Evolutionary conservation across 2,113 vertebrate species (phyloP).

Genomic region (Gambusia affinis): DNA sequence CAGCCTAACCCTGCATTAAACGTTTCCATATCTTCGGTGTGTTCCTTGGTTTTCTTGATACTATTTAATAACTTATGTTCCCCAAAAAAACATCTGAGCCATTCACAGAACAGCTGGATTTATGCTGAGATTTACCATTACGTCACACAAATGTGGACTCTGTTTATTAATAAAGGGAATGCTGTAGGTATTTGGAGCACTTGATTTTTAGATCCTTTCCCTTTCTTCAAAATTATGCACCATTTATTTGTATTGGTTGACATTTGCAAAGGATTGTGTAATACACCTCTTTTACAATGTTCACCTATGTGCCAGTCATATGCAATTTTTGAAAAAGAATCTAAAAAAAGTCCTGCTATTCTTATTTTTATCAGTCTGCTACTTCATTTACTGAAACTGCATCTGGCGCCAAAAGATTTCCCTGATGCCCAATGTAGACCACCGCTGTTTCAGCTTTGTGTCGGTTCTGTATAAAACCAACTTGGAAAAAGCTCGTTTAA

Average conservation of each 20-base stretch:
- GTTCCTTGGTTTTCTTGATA: background rate
- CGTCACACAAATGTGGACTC: background rate
- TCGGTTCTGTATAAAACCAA: background rate
- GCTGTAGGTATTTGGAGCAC: background rate
- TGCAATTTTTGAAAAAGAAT: no score
- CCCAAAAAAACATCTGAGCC: background rate
- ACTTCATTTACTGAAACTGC: background rate
- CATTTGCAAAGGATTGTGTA: background rate
- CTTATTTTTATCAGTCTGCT: background rate
- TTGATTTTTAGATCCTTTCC: no score
- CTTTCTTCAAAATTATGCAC: no score
- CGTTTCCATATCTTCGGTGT: background rate
- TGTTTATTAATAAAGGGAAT: background rate
- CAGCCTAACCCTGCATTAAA: background rate
- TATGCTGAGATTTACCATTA: background rate
- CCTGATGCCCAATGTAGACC: background rate
- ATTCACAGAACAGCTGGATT: background rate
- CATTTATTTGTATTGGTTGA: no score
- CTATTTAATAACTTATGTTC: background rate
- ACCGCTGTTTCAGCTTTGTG: background rate
- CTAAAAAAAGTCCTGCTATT: background rate
- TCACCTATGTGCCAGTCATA: background rate
- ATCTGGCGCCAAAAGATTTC: background rate
- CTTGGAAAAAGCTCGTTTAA: background rate
- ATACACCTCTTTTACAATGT: background rate